These are phyloP conservation scores for Lycophotia porphyrea DNA, from an alignment of 2,888 invertebrate genomes.

Conservation along the genomic window DNA sequence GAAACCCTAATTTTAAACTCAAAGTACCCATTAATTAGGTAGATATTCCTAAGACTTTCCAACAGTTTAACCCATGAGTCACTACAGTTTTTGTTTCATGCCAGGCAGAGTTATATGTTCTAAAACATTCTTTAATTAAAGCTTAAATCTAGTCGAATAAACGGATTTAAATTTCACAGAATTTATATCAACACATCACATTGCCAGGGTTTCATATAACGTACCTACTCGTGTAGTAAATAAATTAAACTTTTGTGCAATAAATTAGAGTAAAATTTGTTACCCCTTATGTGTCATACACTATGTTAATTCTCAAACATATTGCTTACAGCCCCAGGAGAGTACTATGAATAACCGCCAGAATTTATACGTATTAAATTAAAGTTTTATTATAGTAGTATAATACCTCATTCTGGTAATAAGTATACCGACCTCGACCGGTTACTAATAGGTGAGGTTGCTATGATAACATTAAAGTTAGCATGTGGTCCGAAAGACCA, in stretches of 20 bases:
- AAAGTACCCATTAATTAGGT: neutral
- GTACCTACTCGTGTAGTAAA: neutral
- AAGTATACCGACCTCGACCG: neutral
- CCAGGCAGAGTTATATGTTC: neutral
- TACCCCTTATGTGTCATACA: constrained; percentile 33
- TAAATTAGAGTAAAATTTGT: constrained; percentile 32
- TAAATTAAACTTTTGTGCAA: constrained; percentile 44
- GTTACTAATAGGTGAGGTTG: neutral
- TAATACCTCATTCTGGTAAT: constrained; percentile 13
- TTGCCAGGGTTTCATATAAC: constrained; percentile 3
- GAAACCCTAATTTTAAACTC: neutral
- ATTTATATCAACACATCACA: constrained; percentile 15
- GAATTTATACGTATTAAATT: constrained; percentile 30
- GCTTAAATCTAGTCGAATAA: neutral
- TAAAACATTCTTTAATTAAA: constrained; percentile 3
- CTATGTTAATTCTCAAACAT: constrained; percentile 43
- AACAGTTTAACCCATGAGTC: neutral
- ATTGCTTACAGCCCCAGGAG: constrained; percentile 35
- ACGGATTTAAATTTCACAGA: constrained; percentile 21
- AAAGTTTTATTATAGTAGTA: constrained; percentile 6
- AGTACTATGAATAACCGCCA: constrained; percentile 10
- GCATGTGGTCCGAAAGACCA: neutral
- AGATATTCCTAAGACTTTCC: neutral
- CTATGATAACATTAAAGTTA: neutral
- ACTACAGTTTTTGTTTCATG: no score